These are phyloP conservation scores for Bembecia ichneumoniformis DNA, from an alignment of 2,888 invertebrate genomes.

Conservation along the genomic window DNA sequence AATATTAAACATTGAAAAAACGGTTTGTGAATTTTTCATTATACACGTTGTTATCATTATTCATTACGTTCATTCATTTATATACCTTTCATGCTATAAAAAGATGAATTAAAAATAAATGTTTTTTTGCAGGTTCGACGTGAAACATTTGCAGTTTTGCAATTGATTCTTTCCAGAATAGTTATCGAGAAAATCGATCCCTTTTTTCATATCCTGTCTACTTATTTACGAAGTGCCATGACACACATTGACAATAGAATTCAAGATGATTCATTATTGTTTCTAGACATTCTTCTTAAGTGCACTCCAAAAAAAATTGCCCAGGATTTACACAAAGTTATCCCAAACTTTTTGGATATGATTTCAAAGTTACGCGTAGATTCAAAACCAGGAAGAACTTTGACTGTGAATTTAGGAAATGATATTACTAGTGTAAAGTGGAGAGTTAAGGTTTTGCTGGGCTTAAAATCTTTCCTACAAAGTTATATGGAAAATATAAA, in stretches of 20 bases:
- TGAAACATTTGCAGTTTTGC: conserved; percentile 71
- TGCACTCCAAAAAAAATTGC: conserved; percentile 78
- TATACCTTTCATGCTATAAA: too few species aligned
- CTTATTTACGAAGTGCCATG: conserved; percentile 90
- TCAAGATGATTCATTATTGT: conserved; percentile 85
- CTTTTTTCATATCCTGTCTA: conserved; percentile 82
- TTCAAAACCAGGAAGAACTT: conserved; percentile 76
- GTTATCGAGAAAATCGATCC: conserved; percentile 73
- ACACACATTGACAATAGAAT: conserved; percentile 86
- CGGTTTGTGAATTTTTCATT: conserved; percentile 29
- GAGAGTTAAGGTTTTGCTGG: conserved; percentile 81
- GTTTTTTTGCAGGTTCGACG: conserved; percentile 59
- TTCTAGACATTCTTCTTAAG: conserved; percentile 83
- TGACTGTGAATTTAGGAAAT: conserved; percentile 79
- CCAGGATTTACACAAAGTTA: conserved; percentile 77
- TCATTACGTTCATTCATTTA: too few species aligned
- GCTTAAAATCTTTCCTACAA: conserved; percentile 72
- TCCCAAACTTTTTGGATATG: conserved; percentile 86
- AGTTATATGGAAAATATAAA: conserved; percentile 43
- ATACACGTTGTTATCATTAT: too few species aligned
- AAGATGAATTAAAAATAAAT: not conserved
- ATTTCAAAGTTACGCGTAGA: conserved; percentile 82
- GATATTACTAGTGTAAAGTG: conserved; percentile 83
- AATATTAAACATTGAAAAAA: conserved; percentile 80
- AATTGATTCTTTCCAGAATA: conserved; percentile 54